A percentile compares a stretch with the other conserved stretches of the same genome.
Evolutionary conservation across 1,140 invertebrate species (phyloP).

Genomic region (Trachymyrmex cornetzi): DNA sequence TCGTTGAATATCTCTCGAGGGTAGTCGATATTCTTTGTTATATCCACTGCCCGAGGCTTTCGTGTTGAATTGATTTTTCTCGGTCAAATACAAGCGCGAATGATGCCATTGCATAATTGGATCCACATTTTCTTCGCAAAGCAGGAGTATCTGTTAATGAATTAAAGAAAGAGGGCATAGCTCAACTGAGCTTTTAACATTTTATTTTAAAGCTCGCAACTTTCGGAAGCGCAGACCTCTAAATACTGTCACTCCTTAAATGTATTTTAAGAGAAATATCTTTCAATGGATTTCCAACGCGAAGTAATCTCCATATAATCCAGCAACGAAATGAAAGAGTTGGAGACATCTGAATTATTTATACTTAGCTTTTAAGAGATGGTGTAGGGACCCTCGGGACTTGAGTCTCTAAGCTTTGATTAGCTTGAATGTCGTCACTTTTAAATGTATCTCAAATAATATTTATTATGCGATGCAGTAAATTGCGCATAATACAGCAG

Average conservation of each 20-base stretch:
- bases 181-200: not conserved
- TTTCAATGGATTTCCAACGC: slow-evolving; percentile 2
- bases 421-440: not conserved
- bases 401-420: not conserved
- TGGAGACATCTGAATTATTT: slow-evolving; percentile 20
- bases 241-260: slow-evolving; percentile 18
- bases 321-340: slow-evolving; percentile 2
- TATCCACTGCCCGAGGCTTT: not conserved
- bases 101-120: slow-evolving; percentile 17
- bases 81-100: not conserved
- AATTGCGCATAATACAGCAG: slow-evolving; percentile 18
- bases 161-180: not conserved
- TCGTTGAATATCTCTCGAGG: slow-evolving; percentile 11
- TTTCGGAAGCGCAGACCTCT: not conserved
- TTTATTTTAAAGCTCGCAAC: not conserved
- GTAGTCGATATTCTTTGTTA: slow-evolving; percentile 21
- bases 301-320: slow-evolving; percentile 17
- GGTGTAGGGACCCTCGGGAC: not conserved
- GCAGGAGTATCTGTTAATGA: not conserved
- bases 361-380: slow-evolving; percentile 8
- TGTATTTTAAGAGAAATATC: not conserved
- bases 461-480: not conserved
- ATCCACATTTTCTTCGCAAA: not conserved
- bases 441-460: slow-evolving; percentile 15
- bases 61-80: not conserved